A percentile compares a stretch with the other conserved stretches of the same genome.
phyloP scores from a whole-genome alignment of 2,888 invertebrate species.

The Sericinus montela region DNA sequence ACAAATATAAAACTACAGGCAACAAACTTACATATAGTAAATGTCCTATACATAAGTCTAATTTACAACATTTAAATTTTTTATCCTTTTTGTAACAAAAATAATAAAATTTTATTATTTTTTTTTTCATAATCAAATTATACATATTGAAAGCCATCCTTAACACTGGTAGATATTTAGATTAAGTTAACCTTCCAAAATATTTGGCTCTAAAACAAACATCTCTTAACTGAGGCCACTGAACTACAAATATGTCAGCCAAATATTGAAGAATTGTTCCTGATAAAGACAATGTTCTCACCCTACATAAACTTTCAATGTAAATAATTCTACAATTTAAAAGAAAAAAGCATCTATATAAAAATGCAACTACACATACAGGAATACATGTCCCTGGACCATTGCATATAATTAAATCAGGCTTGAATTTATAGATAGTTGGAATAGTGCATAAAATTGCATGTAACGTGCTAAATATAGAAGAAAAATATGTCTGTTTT shows the following conservation, averaged over 20 bases:
- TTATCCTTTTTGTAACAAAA: too few relatives aligned
- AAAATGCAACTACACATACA: slow-evolving; percentile 87
- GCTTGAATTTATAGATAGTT: slow-evolving; percentile 83
- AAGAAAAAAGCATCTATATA: slow-evolving; percentile 85
- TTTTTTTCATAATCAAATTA: too few relatives aligned
- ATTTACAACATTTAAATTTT: too few relatives aligned
- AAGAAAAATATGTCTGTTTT: slow-evolving; percentile 89
- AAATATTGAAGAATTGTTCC: slow-evolving; percentile 91
- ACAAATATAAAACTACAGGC: too few relatives aligned
- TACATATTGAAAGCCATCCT: too few relatives aligned
- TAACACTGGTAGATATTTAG: too few relatives aligned
- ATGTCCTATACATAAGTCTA: too few relatives aligned
- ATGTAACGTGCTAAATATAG: slow-evolving; percentile 87
- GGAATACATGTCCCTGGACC: slow-evolving; percentile 99
- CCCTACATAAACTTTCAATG: slow-evolving; percentile 97
- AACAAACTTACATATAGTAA: too few relatives aligned
- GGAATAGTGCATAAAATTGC: slow-evolving; percentile 85
- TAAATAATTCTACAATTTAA: slow-evolving; percentile 88
- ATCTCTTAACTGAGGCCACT: slow-evolving; percentile 90
- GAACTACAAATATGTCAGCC: slow-evolving; percentile 93
- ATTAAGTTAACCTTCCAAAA: slow-evolving; percentile 85
- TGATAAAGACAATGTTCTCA: slow-evolving; percentile 91
- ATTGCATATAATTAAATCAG: slow-evolving; percentile 93
- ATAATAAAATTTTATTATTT: too few relatives aligned
- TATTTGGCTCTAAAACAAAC: slow-evolving; percentile 85